These are phyloP conservation scores for Eupristina koningsbergeri DNA, from an alignment of 1,140 invertebrate genomes.

Conservation along the genomic window DNA sequence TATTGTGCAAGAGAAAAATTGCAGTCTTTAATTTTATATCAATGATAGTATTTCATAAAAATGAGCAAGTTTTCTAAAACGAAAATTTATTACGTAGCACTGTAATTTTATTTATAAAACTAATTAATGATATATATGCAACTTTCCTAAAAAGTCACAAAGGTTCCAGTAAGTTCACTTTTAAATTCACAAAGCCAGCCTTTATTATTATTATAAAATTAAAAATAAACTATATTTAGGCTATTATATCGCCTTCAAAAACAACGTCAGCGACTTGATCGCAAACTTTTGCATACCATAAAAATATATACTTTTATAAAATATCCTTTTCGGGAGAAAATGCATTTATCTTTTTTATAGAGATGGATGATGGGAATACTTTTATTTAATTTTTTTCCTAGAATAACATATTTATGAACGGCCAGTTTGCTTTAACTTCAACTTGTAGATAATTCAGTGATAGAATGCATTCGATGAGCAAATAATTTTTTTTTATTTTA, in stretches of 20 bases:
- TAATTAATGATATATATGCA: not conserved
- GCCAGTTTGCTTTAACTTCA: slow-evolving; percentile 22
- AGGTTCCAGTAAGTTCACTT: not conserved
- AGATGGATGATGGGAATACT: slow-evolving; percentile 29
- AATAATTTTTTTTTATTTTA: slow-evolving; percentile 5
- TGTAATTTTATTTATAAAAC: not conserved
- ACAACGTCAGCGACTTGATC: slow-evolving; percentile 24
- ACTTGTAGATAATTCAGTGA: not conserved
- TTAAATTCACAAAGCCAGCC: not conserved
- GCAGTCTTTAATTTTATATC: slow-evolving; percentile 6
- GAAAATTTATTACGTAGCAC: not conserved
- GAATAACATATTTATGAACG: slow-evolving; percentile 26
- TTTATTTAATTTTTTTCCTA: slow-evolving; percentile 31
- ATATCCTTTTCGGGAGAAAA: slow-evolving; percentile 30
- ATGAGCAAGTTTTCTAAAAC: slow-evolving; percentile 1
- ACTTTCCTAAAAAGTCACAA: slow-evolving; percentile 27
- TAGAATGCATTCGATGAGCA: slow-evolving; percentile 13
- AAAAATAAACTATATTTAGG: slow-evolving; percentile 44
- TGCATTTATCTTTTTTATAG: slow-evolving; percentile 16
- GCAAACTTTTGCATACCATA: slow-evolving; percentile 34
- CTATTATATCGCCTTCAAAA: slow-evolving; percentile 11
- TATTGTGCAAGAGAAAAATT: slow-evolving; percentile 25
- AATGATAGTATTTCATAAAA: not conserved
- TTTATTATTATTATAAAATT: slow-evolving; percentile 29
- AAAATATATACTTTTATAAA: slow-evolving; percentile 45